Percentiles rank a stretch among this genome's conserved stretches.
phyloP scores from a whole-genome alignment of 2,113 vertebrate genomes.

The chimpanzee (Pan troglodytes) region NHGRI_mPanTro3-v2.1_pri NC_072404.2:152451501-152452000 shows the following conservation, averaged over 20 bases:
- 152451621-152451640: not conserved
- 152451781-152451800: not conserved
- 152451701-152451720: not conserved
- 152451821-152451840: not conserved
- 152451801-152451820: not conserved
- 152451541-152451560: not conserved
- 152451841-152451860: not conserved
- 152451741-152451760: not conserved
- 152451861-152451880: not conserved
- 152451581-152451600: not conserved
- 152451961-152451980: too few relatives aligned
- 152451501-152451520: not conserved
- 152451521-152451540: conserved; percentile 12
- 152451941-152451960: not conserved
- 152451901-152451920: not conserved
- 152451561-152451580: not conserved
- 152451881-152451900: not conserved
- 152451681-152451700: not conserved
- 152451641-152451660: not conserved
- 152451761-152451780: not conserved
- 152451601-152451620: not conserved
- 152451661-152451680: not conserved
- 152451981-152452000: not conserved
- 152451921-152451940: not conserved
- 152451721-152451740: not conserved